Percentiles rank a stretch among this genome's conserved stretches.
Evolutionary conservation across 2,113 vertebrate species (phyloP).

Genomic region (Ramphastos sulfuratus): DNA sequence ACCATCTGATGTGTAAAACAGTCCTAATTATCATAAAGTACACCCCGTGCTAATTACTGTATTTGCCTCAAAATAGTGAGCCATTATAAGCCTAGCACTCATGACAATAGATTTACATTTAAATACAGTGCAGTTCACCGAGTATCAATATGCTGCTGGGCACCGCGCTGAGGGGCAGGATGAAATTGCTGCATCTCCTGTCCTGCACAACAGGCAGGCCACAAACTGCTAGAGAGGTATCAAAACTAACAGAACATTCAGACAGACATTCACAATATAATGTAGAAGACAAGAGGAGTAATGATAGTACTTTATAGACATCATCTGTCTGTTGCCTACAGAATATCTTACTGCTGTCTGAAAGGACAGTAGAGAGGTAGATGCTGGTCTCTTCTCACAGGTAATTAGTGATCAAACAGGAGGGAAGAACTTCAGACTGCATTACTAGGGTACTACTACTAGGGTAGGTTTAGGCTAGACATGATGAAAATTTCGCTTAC

Average conservation of each 20-base stretch:
- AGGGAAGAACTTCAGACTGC: too few relatives aligned
- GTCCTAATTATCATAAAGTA: slow-evolving; percentile 46
- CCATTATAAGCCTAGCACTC: not conserved
- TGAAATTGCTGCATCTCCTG: not conserved
- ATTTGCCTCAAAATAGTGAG: slow-evolving; percentile 27
- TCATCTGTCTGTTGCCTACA: not conserved
- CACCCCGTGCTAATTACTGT: slow-evolving; percentile 9
- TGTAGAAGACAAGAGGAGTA: not conserved
- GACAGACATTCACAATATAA: not conserved
- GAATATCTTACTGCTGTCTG: too few relatives aligned
- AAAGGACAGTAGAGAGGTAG: too few relatives aligned
- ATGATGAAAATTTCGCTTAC: too few relatives aligned
- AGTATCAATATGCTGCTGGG: not conserved
- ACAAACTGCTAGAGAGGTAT: not conserved
- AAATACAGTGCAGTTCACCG: not conserved
- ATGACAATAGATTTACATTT: not conserved
- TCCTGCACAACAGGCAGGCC: not conserved
- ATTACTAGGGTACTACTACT: too few relatives aligned
- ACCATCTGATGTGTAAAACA: slow-evolving; percentile 61
- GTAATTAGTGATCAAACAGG: too few relatives aligned
- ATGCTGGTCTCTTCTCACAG: too few relatives aligned
- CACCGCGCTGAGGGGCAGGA: not conserved
- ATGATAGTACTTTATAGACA: not conserved
- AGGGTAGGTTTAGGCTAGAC: too few relatives aligned
- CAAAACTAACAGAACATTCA: not conserved